Percentiles rank a stretch among this genome's conserved stretches.
Conservation (phyloP, 2,888 invertebrate genomes). For the Ctena decussata region DNA sequence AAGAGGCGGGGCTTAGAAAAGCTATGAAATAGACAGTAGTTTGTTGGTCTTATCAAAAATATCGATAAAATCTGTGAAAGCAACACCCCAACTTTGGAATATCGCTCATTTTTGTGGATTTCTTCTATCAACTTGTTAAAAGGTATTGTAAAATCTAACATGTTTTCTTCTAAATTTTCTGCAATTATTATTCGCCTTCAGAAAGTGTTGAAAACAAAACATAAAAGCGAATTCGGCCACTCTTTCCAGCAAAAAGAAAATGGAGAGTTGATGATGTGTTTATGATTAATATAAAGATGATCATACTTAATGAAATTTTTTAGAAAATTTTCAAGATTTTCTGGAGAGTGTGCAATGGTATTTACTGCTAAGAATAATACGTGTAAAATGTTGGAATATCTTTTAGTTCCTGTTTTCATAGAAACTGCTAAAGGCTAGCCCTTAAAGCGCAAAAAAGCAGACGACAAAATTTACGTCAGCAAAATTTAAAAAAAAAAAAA, state of each 20-base stretch:
- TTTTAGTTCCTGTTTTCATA: too few species aligned
- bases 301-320: too few species aligned
- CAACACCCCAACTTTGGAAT: constrained; percentile 53
- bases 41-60: constrained; percentile 6
- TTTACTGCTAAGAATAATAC: not conserved
- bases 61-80: constrained; percentile 3
- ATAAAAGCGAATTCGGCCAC: not conserved
- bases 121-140: constrained; percentile 62
- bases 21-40: constrained; percentile 13
- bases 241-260: not conserved
- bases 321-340: not conserved
- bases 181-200: not conserved
- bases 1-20: not conserved
- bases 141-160: constrained; percentile 69
- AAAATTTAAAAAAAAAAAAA: too few species aligned
- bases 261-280: not conserved
- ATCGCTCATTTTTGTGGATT: constrained; percentile 33
- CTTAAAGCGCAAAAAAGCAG: too few species aligned
- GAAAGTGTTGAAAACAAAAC: not conserved
- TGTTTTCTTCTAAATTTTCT: constrained; percentile 48
- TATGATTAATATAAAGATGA: not conserved
- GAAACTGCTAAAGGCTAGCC: too few species aligned
- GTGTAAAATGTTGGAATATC: too few species aligned
- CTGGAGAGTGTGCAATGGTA: not conserved
- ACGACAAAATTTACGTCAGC: too few species aligned